A percentile compares a stretch with the other conserved stretches of the same genome.
These are phyloP conservation scores for Octomys mimax DNA, from an alignment of 2,797 vertebrate genomes.

Conservation along the genomic window DNA sequence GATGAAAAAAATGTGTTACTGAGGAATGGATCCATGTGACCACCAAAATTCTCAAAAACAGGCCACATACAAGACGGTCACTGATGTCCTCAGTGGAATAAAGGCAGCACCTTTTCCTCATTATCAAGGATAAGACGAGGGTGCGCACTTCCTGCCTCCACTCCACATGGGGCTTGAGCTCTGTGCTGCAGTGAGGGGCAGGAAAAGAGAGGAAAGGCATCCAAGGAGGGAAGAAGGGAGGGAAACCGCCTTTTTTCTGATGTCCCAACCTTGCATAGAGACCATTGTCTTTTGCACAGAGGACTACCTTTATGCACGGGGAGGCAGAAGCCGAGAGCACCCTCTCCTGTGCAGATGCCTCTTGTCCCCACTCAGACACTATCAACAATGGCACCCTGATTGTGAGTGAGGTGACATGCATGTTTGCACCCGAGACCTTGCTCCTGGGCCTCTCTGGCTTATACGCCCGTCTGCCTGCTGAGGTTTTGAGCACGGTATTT, in stretches of 20 bases:
- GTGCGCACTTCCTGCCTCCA: neutral
- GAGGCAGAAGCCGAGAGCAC: neutral
- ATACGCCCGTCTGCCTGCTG: too few relatives aligned
- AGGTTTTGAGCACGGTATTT: accelerated
- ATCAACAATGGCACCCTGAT: neutral
- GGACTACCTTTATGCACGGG: neutral
- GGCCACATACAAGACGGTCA: too few relatives aligned
- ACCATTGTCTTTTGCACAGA: too few relatives aligned
- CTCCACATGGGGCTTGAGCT: neutral
- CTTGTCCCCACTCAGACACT: neutral
- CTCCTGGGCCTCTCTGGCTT: neutral
- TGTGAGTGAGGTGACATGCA: neutral
- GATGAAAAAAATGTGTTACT: neutral
- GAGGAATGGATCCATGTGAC: neutral
- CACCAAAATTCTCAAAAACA: neutral
- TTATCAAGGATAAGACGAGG: too few relatives aligned
- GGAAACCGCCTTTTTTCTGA: too few relatives aligned
- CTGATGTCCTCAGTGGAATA: neutral
- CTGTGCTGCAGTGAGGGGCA: neutral
- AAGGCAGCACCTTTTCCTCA: neutral
- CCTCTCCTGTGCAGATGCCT: neutral
- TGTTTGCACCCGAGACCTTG: neutral
- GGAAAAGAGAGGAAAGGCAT: neutral
- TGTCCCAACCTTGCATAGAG: neutral
- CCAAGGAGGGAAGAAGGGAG: neutral